These are phyloP conservation scores for Microtus montanus DNA, from an alignment of 2,113 vertebrate genomes.

Conservation along the genomic window DNA sequence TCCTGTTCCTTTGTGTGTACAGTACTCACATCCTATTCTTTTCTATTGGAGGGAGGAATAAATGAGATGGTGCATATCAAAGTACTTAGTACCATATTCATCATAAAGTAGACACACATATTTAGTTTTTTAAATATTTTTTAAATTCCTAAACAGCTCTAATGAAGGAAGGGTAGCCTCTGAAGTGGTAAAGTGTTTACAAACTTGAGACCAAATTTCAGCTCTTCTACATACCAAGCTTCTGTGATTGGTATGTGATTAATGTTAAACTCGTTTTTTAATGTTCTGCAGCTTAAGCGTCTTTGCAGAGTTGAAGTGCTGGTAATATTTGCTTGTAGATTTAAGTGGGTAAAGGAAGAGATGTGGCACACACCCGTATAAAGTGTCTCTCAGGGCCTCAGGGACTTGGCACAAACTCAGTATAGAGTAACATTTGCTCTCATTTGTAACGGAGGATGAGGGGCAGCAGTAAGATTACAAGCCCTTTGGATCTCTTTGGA, in stretches of 20 bases:
- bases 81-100: background rate
- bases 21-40: background rate
- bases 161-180: background rate
- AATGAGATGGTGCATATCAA: background rate
- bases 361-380: background rate
- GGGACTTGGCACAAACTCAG: background rate
- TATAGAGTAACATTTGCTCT: background rate
- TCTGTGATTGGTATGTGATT: background rate
- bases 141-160: background rate
- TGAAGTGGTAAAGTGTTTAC: background rate
- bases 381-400: background rate
- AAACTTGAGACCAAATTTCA: background rate
- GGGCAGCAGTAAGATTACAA: background rate
- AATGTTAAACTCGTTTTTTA: constrained; percentile 8
- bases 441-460: background rate
- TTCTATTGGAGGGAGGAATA: background rate
- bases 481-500: background rate
- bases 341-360: background rate
- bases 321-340: background rate
- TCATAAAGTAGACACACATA: background rate
- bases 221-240: background rate
- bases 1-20: background rate
- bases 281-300: background rate
- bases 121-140: background rate
- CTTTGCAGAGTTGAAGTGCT: background rate